Percentiles rank a stretch among this genome's conserved stretches.
Evolutionary conservation across 2,113 vertebrate species (phyloP).

Genomic region (Epinephelus moara): DNA sequence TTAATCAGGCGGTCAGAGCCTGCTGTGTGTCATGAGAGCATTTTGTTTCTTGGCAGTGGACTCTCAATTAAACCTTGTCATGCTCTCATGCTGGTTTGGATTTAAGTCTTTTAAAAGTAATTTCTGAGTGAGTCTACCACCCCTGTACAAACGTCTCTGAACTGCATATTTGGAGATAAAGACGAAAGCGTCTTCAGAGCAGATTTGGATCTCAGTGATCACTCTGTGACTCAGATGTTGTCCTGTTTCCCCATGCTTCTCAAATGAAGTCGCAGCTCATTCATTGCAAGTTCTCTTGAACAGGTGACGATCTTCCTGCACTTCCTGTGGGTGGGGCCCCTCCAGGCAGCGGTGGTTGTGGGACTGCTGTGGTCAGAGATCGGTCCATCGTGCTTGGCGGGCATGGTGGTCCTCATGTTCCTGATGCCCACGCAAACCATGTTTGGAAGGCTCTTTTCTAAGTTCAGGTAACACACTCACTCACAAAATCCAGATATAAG

Average conservation of each 20-base stretch:
- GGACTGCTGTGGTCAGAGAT: slow-evolving; percentile 93
- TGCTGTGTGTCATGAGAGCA: slow-evolving; percentile 26
- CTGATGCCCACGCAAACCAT: slow-evolving; percentile 92
- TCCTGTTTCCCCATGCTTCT: neutral
- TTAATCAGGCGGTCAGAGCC: slow-evolving; percentile 41
- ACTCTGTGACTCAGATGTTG: neutral
- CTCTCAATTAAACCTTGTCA: slow-evolving; percentile 16
- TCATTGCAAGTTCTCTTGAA: neutral
- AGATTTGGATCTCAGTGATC: neutral
- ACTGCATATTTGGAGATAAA: neutral
- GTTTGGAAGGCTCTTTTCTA: slow-evolving; percentile 92
- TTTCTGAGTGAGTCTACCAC: neutral
- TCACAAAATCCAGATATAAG: neutral
- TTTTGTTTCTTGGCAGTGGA: slow-evolving; percentile 31
- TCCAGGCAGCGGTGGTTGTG: slow-evolving; percentile 90
- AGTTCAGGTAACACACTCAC: slow-evolving; percentile 86
- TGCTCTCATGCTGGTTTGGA: neutral
- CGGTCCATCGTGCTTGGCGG: slow-evolving; percentile 92
- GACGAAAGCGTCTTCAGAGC: neutral
- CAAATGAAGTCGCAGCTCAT: neutral
- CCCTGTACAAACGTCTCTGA: neutral
- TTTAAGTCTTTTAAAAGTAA: neutral
- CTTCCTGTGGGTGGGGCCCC: slow-evolving; percentile 93
- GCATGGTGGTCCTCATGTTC: slow-evolving; percentile 91
- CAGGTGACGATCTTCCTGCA: slow-evolving; percentile 96